Evolutionary conservation across 2,888 invertebrate genomes (phyloP), one percentile per base, ranked within the genome.

Genomic region (Diarsia brunnea): DNA sequence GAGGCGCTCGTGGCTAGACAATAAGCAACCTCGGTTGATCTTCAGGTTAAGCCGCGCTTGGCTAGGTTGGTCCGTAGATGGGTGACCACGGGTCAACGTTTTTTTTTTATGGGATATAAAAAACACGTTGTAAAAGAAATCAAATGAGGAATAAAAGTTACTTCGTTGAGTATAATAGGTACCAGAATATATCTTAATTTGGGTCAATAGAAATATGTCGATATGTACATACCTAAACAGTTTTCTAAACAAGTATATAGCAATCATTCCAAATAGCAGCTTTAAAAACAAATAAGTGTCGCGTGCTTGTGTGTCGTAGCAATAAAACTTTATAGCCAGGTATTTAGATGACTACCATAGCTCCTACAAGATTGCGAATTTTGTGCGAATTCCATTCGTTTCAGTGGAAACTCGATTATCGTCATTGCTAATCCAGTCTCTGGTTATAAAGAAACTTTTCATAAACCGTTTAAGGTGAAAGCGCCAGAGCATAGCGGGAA

Each of bases 251-350:
- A n/a, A 49, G 27, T 55, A 78, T 8, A 38, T 38, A 38, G 21
- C 45, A 49, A 43, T 64, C 19, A 31, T 27, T 31, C 47, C 24
- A 47, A 72, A 70, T n/a, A 72, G 19, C 14, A 21, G 47, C 43
- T 72, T 84, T 66, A 69, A 81, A 79, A 72, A 75, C 64, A 80
- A 84, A 87, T 73, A 65, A 63, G 43, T 63, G 51, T 81, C 65
- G 85, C 82, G 76, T 85, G 87, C 63, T 77, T 73, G 11, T 73
- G 51, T 79, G 70, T 85, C 86, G 73, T 77, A 60, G 67, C 27
- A 75, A 85, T 85, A 82, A 73, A 71, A 63, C 58, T 87, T 75
- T 79, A 85, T 82, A 63, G 65, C 53, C 72, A 73, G 72, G 85
- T 74, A 86, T 75, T 81, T 75, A 75, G 58, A 84, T 80, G 75